These are phyloP conservation scores for Lasiurus borealis DNA, from an alignment of 2,113 vertebrate species.

Conservation along the genomic window DNA sequence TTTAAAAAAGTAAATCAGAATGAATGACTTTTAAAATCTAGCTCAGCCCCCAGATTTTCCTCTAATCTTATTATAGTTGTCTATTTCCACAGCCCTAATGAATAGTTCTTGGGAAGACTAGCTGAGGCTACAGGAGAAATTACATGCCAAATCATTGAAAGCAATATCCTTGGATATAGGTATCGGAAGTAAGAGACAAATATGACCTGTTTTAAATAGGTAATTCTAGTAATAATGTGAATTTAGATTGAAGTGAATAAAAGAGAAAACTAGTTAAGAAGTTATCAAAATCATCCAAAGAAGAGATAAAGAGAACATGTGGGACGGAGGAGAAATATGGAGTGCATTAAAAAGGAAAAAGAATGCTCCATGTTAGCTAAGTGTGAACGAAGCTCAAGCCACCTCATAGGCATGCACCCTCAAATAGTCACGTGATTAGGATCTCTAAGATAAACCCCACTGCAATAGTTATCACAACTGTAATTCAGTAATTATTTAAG, in stretches of 20 bases:
- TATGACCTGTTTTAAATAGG: not conserved
- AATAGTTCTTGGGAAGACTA: not conserved
- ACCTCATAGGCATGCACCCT: not conserved
- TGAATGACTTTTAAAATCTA: not conserved
- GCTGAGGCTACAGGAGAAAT: not conserved
- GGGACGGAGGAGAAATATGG: not conserved
- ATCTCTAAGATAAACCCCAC: not conserved
- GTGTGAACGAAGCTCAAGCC: not conserved
- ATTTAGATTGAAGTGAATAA: not conserved
- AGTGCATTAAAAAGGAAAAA: not conserved
- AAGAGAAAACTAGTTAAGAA: conserved; percentile 20
- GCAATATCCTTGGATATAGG: not conserved
- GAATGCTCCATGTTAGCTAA: not conserved
- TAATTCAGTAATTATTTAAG: not conserved
- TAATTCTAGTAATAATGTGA: not conserved
- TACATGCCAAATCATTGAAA: not conserved
- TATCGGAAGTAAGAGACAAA: not conserved
- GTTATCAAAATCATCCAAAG: conserved; percentile 16
- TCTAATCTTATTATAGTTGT: not conserved
- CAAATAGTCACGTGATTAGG: not conserved
- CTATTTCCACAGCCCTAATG: not conserved
- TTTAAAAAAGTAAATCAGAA: not conserved
- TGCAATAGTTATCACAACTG: not conserved
- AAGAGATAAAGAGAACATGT: not conserved
- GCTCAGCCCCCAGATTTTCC: not conserved